phyloP scores from a whole-genome alignment of 2,888 invertebrate species.

The Lycia hirtaria region DNA sequence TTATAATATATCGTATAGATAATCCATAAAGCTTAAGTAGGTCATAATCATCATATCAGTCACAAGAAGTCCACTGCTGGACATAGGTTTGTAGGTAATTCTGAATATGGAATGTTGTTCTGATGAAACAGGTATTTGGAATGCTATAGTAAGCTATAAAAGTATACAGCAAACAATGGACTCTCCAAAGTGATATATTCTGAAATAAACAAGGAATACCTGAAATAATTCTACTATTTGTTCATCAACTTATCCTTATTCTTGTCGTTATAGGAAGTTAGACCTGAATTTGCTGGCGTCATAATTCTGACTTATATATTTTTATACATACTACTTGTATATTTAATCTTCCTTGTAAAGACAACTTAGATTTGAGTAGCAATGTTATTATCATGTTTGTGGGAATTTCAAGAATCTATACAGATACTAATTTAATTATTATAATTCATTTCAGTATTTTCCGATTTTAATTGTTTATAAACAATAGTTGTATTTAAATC shows the following conservation, averaged over 20 bases:
- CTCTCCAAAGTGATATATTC: neutral
- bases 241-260: neutral
- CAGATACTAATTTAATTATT: too few relatives aligned
- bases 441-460: too few relatives aligned
- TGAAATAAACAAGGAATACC: constrained; percentile 11
- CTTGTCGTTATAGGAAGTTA: neutral
- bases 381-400: neutral
- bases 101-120: too few relatives aligned
- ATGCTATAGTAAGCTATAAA: too few relatives aligned
- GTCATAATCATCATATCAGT: too few relatives aligned
- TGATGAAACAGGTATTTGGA: neutral
- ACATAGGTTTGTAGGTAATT: too few relatives aligned
- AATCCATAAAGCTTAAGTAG: too few relatives aligned
- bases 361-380: constrained; percentile 1
- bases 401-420: neutral
- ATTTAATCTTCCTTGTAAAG: too few relatives aligned
- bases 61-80: too few relatives aligned
- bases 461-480: too few relatives aligned
- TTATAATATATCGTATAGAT: too few relatives aligned
- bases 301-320: neutral
- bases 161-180: neutral
- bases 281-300: neutral
- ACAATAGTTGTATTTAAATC: too few relatives aligned
- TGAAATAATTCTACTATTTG: neutral
- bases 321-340: neutral